Conservation (phyloP, 2,113 vertebrate genomes). For the Rhizomys pruinosus region DNA sequence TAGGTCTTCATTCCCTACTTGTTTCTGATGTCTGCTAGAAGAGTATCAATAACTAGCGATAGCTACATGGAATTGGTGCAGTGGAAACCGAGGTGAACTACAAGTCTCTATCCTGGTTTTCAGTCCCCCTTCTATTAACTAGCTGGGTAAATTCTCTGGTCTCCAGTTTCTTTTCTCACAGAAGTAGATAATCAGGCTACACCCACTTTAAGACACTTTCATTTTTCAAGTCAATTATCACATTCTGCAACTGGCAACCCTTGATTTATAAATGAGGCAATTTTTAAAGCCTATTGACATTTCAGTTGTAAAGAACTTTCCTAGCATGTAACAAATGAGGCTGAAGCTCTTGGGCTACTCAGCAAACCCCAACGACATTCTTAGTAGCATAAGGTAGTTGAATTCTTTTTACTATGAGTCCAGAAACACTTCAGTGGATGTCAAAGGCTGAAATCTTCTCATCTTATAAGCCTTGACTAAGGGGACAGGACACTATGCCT, state of each 20-base stretch:
- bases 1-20: neutral
- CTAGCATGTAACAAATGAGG: neutral
- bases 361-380: neutral
- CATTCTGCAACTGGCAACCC: neutral
- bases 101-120: neutral
- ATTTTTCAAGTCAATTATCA: slow-evolving; percentile 24
- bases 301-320: neutral
- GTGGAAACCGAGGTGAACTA: neutral
- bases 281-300: neutral
- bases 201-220: slow-evolving; percentile 21
- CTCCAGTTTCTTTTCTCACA: neutral
- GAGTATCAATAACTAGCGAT: too few relatives aligned
- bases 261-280: neutral
- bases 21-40: neutral
- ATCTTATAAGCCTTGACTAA: neutral
- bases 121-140: neutral
- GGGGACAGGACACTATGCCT: too few relatives aligned
- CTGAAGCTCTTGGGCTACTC: neutral
- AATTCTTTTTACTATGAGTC: neutral
- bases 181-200: neutral
- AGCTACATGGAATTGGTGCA: neutral
- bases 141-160: neutral
- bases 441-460: neutral
- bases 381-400: neutral
- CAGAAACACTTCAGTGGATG: neutral